These are phyloP conservation scores for Pimpla rufipes DNA, from an alignment of 2,888 invertebrate genomes.

Conservation along the genomic window DNA sequence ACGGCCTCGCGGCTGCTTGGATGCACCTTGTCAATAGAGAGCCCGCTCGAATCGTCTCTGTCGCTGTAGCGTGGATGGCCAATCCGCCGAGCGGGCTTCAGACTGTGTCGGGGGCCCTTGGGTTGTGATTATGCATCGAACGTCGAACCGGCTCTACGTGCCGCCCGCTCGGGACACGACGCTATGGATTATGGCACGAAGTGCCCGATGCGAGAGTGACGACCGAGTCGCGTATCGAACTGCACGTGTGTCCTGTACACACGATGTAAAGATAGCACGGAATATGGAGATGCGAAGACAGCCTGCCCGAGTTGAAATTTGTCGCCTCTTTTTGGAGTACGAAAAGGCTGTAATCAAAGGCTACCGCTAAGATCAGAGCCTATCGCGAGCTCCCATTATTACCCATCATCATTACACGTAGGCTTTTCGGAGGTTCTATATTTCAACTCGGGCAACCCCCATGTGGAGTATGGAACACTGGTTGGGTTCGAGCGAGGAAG, in stretches of 20 bases:
- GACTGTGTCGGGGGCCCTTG: conserved; percentile 44
- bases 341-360: too few species aligned
- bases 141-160: conserved; percentile 63
- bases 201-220: conserved; percentile 28
- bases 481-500: conserved; percentile 30
- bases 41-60: conserved; percentile 29
- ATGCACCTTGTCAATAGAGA: conserved; percentile 41
- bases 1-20: not conserved
- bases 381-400: too few species aligned
- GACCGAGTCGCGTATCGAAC: conserved; percentile 1
- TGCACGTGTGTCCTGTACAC: conserved; percentile 12
- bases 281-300: too few species aligned
- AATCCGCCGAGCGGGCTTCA: conserved; percentile 22
- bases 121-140: conserved; percentile 67
- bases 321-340: too few species aligned
- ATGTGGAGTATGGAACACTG: conserved; percentile 31
- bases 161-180: conserved; percentile 40
- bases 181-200: conserved; percentile 19
- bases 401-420: too few species aligned
- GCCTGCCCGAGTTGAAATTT: too few species aligned
- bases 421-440: too few species aligned
- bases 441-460: too few species aligned
- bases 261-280: conserved; percentile 10
- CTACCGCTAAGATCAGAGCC: too few species aligned
- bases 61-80: conserved; percentile 31